Base-by-base conservation (phyloP, 2,888 invertebrate genomes). In the Anoplius nigerrimus region DNA sequence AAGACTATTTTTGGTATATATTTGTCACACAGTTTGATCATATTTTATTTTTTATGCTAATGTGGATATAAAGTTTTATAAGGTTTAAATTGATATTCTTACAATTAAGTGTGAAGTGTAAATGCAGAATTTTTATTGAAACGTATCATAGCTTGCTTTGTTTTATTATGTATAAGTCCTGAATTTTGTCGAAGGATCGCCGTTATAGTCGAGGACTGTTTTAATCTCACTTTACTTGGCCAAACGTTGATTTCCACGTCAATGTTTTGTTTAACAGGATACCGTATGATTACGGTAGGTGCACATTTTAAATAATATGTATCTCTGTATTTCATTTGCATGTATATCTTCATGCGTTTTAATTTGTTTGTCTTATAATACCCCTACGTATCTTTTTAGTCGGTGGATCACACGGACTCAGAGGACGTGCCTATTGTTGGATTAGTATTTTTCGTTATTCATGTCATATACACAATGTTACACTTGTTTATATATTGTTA, bases 401-500 rank as follows among this genome's bases (percentile, higher is more conserved):
- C 75, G 0, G 16, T 80, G 15, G 43, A 63, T 27, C 21, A 65
- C 2, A 34, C 34, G 34, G 16, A 55, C 2, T 20, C 48, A 5
- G 48, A 48, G 11, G 18, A n/a, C n/a, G 5, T 69, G 3, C 66
- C 75, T 3, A 16, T 69, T 4, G 16, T 66, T 11, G 66, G 65
- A 27, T 0, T 72, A 13, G 2, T 43, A 20, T 80, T 72, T 20
- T 70, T 68, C 18, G 15, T 61, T 0, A 46, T 66, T 22, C 77
- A 78, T 27, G 65, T 66, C 0, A 21, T 48, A 0, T 46, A 57
- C 53, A 74, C 80, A 11, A 65, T 79, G 59, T 46, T 74, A 16
- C 83, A 81, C 55, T 52, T 83, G 0, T 83, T 78, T 15, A 72
- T 76, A 21, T 78, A 82, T 64, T 83, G 83, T 22, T 83, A 80